These are phyloP conservation scores for Sphaeramia orbicularis DNA, from an alignment of 2,797 vertebrate species.

Conservation along the genomic window DNA sequence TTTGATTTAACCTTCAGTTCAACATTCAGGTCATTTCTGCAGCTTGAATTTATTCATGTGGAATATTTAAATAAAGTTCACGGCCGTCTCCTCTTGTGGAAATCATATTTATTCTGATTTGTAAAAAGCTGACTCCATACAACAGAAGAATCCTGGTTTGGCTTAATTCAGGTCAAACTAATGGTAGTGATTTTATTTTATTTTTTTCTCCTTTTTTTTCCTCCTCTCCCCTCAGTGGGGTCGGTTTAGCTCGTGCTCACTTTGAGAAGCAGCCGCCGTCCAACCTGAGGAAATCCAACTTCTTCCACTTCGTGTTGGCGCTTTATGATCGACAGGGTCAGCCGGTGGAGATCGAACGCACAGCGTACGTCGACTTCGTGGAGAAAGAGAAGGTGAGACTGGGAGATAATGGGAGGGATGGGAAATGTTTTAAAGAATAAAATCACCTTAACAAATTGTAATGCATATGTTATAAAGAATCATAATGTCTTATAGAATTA, in stretches of 20 bases:
- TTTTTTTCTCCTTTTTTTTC: background rate
- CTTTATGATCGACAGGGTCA: constrained; percentile 98
- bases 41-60: too few species aligned
- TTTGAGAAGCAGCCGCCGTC: constrained; percentile 99
- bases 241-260: constrained; percentile 95
- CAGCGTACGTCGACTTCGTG: constrained; percentile 96
- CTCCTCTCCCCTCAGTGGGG: constrained; percentile 86
- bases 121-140: too few species aligned
- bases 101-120: too few species aligned
- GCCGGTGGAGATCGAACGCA: constrained; percentile 96
- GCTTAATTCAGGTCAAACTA: background rate
- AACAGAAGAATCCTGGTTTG: too few species aligned
- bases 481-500: too few species aligned
- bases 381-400: constrained; percentile 97
- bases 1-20: too few species aligned
- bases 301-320: constrained; percentile 98
- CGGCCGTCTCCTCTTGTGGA: too few species aligned
- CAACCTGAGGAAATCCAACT: constrained; percentile 98
- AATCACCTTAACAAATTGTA: too few species aligned
- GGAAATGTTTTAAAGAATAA: too few species aligned
- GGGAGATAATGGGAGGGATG: background rate
- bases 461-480: too few species aligned
- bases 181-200: background rate
- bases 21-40: too few species aligned
- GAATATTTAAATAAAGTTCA: too few species aligned